These are phyloP conservation scores for Phyllotreta cruciferae DNA, from an alignment of 2,888 invertebrate species.

Conservation along the genomic window DNA sequence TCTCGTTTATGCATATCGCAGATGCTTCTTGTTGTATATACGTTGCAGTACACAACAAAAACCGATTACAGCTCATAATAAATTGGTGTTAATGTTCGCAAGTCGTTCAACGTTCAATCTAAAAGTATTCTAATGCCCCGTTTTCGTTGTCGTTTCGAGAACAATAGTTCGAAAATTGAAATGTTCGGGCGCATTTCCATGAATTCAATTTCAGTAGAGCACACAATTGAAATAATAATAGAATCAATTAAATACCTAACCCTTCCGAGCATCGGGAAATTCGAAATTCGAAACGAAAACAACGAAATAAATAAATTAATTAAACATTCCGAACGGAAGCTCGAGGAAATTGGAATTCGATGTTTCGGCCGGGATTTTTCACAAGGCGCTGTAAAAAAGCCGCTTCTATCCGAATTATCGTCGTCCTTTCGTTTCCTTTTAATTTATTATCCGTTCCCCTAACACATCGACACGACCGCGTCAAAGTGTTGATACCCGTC, in stretches of 20 bases:
- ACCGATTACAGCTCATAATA: too few relatives aligned
- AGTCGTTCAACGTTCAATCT: too few relatives aligned
- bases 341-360: slow-evolving; percentile 29
- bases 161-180: slow-evolving; percentile 34
- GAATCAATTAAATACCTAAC: slow-evolving; percentile 54
- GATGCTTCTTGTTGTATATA: too few relatives aligned
- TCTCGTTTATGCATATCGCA: too few relatives aligned
- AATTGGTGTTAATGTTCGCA: too few relatives aligned
- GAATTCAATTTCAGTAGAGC: slow-evolving; percentile 41
- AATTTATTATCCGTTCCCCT: slow-evolving; percentile 43
- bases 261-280: slow-evolving; percentile 44
- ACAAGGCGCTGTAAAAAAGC: slow-evolving; percentile 2
- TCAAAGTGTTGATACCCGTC: slow-evolving; percentile 46
- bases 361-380: slow-evolving; percentile 4
- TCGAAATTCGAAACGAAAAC: slow-evolving; percentile 55
- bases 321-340: slow-evolving; percentile 46
- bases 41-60: too few relatives aligned
- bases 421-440: slow-evolving; percentile 20
- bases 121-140: too few relatives aligned
- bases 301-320: slow-evolving; percentile 55
- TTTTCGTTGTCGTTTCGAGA: not conserved
- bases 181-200: slow-evolving; percentile 33
- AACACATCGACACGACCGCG: slow-evolving; percentile 41
- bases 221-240: slow-evolving; percentile 51
- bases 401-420: slow-evolving; percentile 16